Base-by-base conservation (phyloP, 2,888 invertebrate genomes). In the Boloria euphrosyne region DNA sequence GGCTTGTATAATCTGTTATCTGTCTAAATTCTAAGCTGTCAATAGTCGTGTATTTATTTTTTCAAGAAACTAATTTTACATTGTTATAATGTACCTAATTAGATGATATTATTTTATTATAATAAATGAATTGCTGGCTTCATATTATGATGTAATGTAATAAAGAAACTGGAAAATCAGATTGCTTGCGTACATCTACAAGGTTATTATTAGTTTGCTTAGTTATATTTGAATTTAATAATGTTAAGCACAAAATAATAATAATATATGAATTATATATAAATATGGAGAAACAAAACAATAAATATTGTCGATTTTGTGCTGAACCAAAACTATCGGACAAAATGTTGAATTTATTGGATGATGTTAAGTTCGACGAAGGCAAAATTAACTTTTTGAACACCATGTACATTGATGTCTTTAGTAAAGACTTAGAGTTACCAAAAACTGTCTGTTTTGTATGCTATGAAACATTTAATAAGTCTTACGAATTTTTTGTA, bases 401-500 rank as follows among this genome's bases (percentile, higher is more conserved):
- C 69, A 87, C 86, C 18, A 75, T 83, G 14, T 89, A 87, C 69
- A 81, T 90, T n/a, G 83, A 90, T 73, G 76, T 90, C 64, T 76
- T 78, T 38, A 78, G 73, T 65, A 75, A 75, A 18, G 80, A 81
- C 7, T 74, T 22, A 16, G n/a, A 57, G 22, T 46, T 90, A 22
- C 89, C 89, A 2, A 87, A 84, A 80, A 87, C 87, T 0, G 78
- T 89, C 46, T 90, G 89, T 78, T 85, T 87, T 52, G 76, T 86
- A 2, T 90, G 89, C 67, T 86, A 84, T 74, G 86, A 88, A 38
- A 83, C 81, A 5, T 69, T 90, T 44, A 85, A 85, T 69, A 86
- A 86, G 73, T 86, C 88, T 13, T 86, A 82, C 67, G 82, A 86
- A 4, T 90, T 90, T 65, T 75, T 89, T 4, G 77, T 81, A 43